Conservation (phyloP, 92 coral and sea anemone genomes). For the Heliopora coerulea region DNA sequence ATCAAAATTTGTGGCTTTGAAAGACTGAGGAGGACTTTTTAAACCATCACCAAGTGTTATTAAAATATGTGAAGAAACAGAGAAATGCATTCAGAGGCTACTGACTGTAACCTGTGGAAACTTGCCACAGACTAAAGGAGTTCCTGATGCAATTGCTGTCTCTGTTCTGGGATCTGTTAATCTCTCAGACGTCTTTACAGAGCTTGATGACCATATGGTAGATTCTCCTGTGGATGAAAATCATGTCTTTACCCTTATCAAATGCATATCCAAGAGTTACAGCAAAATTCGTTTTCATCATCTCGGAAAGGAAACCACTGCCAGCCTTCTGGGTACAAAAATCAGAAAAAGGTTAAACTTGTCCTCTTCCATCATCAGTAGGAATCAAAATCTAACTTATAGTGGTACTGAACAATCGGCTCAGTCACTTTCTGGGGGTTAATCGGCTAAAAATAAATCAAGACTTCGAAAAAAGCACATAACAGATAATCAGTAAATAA, state of each 20-base stretch:
- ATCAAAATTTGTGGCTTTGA: background rate
- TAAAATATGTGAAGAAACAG: background rate
- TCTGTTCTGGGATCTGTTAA: background rate
- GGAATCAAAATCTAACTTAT: too few relatives aligned
- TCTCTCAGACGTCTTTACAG: too few relatives aligned
- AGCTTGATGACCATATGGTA: conserved; percentile 3
- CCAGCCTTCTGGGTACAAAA: background rate
- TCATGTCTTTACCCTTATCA: conserved; percentile 1
- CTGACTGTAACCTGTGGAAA: too few relatives aligned
- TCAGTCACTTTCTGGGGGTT: too few relatives aligned
- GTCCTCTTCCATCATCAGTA: conserved; percentile 16
- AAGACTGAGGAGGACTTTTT: background rate
- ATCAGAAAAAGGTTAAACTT: conserved; percentile 6
- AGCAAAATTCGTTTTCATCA: too few relatives aligned
- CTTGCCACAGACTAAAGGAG: too few relatives aligned
- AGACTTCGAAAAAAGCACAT: too few relatives aligned
- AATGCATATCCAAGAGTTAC: background rate
- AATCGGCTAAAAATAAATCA: too few relatives aligned
- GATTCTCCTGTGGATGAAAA: conserved; percentile 13
- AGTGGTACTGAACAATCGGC: background rate
- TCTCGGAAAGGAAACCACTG: background rate
- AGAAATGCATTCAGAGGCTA: too few relatives aligned
- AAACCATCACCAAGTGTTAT: background rate
- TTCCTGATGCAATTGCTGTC: too few relatives aligned
- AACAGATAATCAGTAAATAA: too few relatives aligned